Evolutionary conservation across 2,888 invertebrate species (phyloP).

Genomic region (Drosophila longiperda): DNA sequence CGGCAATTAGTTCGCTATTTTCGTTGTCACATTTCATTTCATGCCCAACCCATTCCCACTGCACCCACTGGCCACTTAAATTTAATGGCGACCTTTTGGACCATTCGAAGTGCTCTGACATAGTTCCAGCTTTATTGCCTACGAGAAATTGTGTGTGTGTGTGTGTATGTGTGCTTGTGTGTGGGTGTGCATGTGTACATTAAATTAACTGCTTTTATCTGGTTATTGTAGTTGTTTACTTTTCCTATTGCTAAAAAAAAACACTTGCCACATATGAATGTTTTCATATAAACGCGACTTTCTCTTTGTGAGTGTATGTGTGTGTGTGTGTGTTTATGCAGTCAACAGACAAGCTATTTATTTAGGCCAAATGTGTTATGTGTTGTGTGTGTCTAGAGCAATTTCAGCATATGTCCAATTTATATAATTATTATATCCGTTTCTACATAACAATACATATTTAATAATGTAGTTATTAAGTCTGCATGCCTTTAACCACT

Average conservation of each 20-base stretch:
- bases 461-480: slow-evolving; percentile 7
- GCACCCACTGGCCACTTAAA: slow-evolving; percentile 35
- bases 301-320: slow-evolving; percentile 13
- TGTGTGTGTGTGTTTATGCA: slow-evolving; percentile 21
- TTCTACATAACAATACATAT: slow-evolving; percentile 2
- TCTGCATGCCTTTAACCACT: background rate
- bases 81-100: slow-evolving; percentile 41
- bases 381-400: slow-evolving; percentile 16
- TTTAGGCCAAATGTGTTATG: slow-evolving; percentile 55
- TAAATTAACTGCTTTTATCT: slow-evolving; percentile 66
- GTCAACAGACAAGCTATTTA: slow-evolving; percentile 45
- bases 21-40: slow-evolving; percentile 36
- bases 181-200: slow-evolving; percentile 31
- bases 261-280: slow-evolving; percentile 20
- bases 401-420: slow-evolving; percentile 44
- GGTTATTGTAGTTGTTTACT: slow-evolving; percentile 26
- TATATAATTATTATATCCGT: slow-evolving; percentile 36
- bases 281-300: slow-evolving; percentile 9
- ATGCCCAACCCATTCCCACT: background rate
- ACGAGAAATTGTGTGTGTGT: background rate
- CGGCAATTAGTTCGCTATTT: slow-evolving; percentile 59
- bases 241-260: slow-evolving; percentile 27
- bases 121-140: slow-evolving; percentile 14
- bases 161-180: background rate
- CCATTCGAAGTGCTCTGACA: slow-evolving; percentile 25